Base-by-base conservation (phyloP, 2,113 vertebrate genomes). In the Suncus etruscus region DNA sequence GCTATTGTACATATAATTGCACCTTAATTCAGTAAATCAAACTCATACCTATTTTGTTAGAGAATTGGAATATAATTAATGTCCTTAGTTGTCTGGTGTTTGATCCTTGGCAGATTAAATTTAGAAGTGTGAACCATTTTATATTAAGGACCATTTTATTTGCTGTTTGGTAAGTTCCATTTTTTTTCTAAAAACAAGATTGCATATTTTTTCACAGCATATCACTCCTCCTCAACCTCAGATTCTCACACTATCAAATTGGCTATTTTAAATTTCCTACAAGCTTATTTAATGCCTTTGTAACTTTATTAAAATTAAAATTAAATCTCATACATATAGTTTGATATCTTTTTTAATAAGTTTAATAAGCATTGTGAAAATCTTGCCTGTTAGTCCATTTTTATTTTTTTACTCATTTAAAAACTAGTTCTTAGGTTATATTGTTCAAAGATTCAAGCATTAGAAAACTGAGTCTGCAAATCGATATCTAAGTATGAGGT, bases 1-100 rank as follows among this genome's bases (percentile, higher is more conserved):
- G 65, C 66, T 94, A 95, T 95, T 91, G 83, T 94, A 87, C 15
- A 66, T 95, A 92, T 92, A 96, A 94, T 92, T 92, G 75, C 15
- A 91, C 83, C 86, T 95, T 95, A 93, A 95, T 95, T 92, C 86
- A 95, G 78, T 78, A 88, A 92, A 76, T 93, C 87, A 90, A 96
- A 87, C 63, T 7, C 47, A 80, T 86, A 81, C 50, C 87, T 95
- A 92, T 86, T 96, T 95, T 94, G 86, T 95, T 81, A 88, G 58
- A 92, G 73, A 66, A 89, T 1, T 94, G 82, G 89, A 87, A 86
- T 27, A 85, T 95, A 95, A 95, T 94, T 91, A 94, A 80, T 91
- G 73, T 95, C 90, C 86, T 90, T 25, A 86, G 86, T n/a, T 80
- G 73, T 83, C 82, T 48, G 82, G 79, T 92, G 79, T 20, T 74